These are phyloP conservation scores for Clarias platycephalus DNA, from an alignment of 2,797 vertebrate genomes.

Conservation along the genomic window DNA sequence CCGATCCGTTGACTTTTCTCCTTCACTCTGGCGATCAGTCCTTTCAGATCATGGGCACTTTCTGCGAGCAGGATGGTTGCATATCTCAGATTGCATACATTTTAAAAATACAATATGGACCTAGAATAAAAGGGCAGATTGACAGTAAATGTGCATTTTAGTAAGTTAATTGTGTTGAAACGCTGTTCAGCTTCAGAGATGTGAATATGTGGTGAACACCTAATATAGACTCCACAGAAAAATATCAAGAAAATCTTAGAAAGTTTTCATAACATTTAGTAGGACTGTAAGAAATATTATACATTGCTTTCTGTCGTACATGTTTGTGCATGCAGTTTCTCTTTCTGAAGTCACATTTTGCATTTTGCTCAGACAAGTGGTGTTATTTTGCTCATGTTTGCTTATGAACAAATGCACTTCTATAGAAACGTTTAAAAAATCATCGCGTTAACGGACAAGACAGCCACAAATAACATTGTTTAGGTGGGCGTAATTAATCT, in stretches of 20 bases:
- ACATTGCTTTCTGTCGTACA: not conserved
- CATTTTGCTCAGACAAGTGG: not conserved
- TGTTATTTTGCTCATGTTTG: not conserved
- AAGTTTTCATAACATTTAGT: not conserved
- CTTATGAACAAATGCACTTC: not conserved
- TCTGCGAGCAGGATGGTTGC: too few species aligned
- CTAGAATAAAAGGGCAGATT: not conserved
- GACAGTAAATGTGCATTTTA: not conserved
- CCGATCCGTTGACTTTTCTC: too few species aligned
- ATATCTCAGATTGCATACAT: too few species aligned
- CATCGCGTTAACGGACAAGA: not conserved
- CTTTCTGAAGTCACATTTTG: not conserved
- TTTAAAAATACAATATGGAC: not conserved
- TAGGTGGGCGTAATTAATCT: not conserved
- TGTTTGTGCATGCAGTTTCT: not conserved
- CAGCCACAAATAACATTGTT: not conserved
- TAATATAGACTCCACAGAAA: not conserved
- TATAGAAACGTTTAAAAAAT: not conserved
- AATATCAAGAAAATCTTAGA: not conserved
- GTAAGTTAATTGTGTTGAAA: not conserved
- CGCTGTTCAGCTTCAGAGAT: not conserved
- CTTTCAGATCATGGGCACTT: too few species aligned
- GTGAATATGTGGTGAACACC: not conserved
- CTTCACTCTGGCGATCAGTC: too few species aligned
- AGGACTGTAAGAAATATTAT: not conserved